Conservation (phyloP, 2,113 vertebrate genomes). For the Ondatra zibethicus region DNA sequence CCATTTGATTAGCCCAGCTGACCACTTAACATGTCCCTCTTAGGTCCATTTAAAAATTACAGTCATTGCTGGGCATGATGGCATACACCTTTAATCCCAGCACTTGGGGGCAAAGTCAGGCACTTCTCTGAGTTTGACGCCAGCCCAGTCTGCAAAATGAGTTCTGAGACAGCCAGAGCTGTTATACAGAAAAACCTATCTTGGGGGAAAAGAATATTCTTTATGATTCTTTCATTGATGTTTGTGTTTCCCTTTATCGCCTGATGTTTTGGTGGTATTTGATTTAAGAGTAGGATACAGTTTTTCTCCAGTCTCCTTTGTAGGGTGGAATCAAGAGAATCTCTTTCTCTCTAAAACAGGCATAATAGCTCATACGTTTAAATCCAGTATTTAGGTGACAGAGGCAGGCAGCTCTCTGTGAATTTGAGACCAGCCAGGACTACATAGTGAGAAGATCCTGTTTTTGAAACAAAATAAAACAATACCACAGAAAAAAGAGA, state of each 20-base stretch:
- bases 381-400: background rate
- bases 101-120: background rate
- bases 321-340: background rate
- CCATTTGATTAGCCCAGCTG: background rate
- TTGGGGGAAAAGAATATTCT: too few species aligned
- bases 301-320: background rate
- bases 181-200: background rate
- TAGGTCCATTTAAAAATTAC: slow-evolving; percentile 17
- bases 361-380: background rate
- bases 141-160: background rate
- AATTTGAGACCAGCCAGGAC: background rate
- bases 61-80: background rate
- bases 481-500: background rate
- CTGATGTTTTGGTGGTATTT: background rate
- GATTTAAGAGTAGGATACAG: background rate
- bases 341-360: background rate
- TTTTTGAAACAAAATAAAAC: background rate
- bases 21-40: background rate
- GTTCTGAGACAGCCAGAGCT: background rate
- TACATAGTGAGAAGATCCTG: background rate
- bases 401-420: background rate
- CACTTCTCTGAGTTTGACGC: background rate
- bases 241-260: background rate
- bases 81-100: too few species aligned
- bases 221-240: background rate